phyloP scores from a whole-genome alignment of 2,113 vertebrate genomes.

The Tonatia bakeri region DNA sequence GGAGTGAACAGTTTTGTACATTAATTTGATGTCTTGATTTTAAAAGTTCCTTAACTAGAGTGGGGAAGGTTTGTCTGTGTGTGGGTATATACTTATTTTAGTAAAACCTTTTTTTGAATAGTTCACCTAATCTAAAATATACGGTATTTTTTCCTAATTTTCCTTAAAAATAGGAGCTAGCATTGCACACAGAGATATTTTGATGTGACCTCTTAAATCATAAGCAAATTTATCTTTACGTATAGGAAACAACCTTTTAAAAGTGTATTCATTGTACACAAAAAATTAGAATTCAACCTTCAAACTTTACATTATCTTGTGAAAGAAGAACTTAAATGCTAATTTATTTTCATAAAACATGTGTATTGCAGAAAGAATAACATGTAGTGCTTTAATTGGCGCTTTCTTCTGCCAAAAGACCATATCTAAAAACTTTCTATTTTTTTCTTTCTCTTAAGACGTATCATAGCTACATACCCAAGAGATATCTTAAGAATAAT shows the following conservation, averaged over 20 bases:
- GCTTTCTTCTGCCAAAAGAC: neutral
- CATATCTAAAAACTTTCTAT: neutral
- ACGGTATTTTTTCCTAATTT: neutral
- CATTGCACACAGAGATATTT: neutral
- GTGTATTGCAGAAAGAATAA: neutral
- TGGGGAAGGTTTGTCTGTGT: neutral
- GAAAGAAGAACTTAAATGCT: slow-evolving; percentile 1
- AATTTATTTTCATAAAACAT: neutral
- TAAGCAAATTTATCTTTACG: neutral
- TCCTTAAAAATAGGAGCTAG: neutral
- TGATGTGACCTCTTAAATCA: neutral
- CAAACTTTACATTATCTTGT: neutral
- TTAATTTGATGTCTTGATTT: slow-evolving; percentile 21
- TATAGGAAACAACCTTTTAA: neutral
- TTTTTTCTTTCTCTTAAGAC: neutral
- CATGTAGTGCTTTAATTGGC: neutral
- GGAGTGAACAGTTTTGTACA: neutral
- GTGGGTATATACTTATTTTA: neutral
- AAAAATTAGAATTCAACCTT: neutral
- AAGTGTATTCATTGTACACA: neutral
- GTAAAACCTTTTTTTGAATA: neutral
- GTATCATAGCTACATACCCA: neutral
- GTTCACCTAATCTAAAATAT: neutral
- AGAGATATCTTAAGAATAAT: neutral
- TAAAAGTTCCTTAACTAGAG: neutral